Evolutionary conservation across 1,140 invertebrate genomes (phyloP), one percentile per base, ranked within the genome.

Genomic region (Drosophila kikkawai): DNA sequence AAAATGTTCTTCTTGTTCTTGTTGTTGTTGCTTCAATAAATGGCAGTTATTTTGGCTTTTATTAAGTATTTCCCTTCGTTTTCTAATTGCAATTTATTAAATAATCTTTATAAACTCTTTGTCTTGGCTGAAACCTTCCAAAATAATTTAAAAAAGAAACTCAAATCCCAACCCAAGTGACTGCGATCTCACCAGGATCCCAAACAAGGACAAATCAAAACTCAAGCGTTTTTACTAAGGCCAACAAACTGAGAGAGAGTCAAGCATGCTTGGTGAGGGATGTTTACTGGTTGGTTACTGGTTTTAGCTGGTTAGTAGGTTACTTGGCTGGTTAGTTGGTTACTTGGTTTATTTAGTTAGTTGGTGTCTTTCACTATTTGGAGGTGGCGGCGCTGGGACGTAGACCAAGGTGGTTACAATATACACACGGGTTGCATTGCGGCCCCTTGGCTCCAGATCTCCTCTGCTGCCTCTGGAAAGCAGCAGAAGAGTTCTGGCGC

Each of bases 11-110:
- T 60, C 48, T 50, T 58, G 55, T 53, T 58, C 53, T 48, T 79
- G 58, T 50, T 59, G 51, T 56, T 57, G 63, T 50, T 56, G 63
- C 59, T 61, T 85, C 47, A 39, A 91, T 88, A 88, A 91, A 91
- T 91, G 86, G 86, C 86, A 91, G 86, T 91, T 91, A 75, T 86
- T 91, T 87, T 90, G 86, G 87, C 70, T 74, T 68, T 74, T 68
- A 73, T 73, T 91, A 86, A 69, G 48, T 91, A 68, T 73, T 67
- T 76, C 0, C 12, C 12, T 11, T 36, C 26, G 5, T 32, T 65
- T 26, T 56, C 41, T 71, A 65, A 75, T 64, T 75, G 58, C 70
- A 56, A 74, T 8, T 12, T 58, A 37, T 12, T 56, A 37, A 63
- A 39, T 56, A 56, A 56, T 56, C 11, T 4, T 26, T 58, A 64